These are phyloP conservation scores for Coreoperca whiteheadi DNA, from an alignment of 2,113 vertebrate genomes.

Conservation along the genomic window DNA sequence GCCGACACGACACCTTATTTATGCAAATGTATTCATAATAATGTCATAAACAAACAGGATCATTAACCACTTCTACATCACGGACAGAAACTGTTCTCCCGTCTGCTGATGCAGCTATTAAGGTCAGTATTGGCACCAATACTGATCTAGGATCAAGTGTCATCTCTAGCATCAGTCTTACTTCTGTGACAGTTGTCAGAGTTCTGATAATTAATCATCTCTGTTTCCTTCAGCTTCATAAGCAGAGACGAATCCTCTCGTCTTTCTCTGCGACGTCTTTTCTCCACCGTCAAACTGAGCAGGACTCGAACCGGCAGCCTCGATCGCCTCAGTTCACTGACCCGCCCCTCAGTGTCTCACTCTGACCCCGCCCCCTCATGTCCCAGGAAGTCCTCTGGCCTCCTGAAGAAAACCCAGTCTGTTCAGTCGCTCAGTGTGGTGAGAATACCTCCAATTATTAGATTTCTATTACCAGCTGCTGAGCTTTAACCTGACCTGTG, in stretches of 20 bases:
- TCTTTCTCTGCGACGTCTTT: conserved; percentile 85
- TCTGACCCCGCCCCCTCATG: background rate
- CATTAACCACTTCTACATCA: too few species aligned
- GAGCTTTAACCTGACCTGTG: background rate
- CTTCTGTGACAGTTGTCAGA: background rate
- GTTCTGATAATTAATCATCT: background rate
- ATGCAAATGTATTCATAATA: too few species aligned
- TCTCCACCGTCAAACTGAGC: conserved; percentile 84
- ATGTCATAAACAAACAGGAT: too few species aligned
- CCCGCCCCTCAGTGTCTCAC: background rate
- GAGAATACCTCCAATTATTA: conserved; percentile 53
- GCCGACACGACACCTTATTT: too few species aligned
- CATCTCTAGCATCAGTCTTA: background rate
- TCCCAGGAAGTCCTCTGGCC: background rate
- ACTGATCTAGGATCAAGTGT: background rate
- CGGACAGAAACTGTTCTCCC: too few species aligned
- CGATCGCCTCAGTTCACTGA: conserved; percentile 79
- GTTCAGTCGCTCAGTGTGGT: conserved; percentile 88
- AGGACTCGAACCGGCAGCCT: conserved; percentile 87
- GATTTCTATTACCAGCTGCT: background rate
- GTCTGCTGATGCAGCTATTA: background rate
- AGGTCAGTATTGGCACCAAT: background rate
- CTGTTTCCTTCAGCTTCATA: conserved; percentile 28
- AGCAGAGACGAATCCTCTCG: conserved; percentile 57
- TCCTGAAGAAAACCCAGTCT: conserved; percentile 85